Evolutionary conservation across 2,888 invertebrate species (phyloP).

Genomic region (Phrixothrix hirtus): DNA sequence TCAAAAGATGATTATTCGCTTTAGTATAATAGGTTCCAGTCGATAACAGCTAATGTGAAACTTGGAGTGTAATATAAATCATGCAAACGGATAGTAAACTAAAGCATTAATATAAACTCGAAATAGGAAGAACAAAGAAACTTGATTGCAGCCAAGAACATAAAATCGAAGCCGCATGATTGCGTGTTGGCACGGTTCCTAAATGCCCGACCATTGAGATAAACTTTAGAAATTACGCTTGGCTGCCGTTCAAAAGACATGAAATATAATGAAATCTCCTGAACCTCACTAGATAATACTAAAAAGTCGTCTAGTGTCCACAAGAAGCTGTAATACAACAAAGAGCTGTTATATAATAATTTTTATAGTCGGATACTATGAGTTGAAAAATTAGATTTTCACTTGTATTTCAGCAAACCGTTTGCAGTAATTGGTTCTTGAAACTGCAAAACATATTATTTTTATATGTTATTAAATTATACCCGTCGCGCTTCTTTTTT

Average conservation of each 20-base stretch:
- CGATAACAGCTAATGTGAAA: constrained; percentile 16
- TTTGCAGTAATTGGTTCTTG: neutral
- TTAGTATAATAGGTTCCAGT: constrained; percentile 12
- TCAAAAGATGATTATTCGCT: constrained; percentile 9
- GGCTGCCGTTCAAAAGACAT: constrained; percentile 19
- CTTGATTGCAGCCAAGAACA: constrained; percentile 10
- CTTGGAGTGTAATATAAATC: constrained; percentile 9
- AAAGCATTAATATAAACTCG: constrained; percentile 9
- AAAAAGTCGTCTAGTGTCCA: constrained; percentile 12
- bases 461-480: no score
- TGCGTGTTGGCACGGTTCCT: constrained; percentile 22
- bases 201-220: constrained; percentile 23
- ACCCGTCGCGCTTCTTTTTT: no score
- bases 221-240: constrained; percentile 21
- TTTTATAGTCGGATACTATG: constrained; percentile 7
- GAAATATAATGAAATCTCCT: constrained; percentile 17
- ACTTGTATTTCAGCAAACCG: neutral
- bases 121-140: constrained; percentile 19
- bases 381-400: neutral
- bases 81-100: constrained; percentile 15
- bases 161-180: constrained; percentile 20
- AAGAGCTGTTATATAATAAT: constrained; percentile 7
- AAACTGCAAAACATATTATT: no score
- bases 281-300: constrained; percentile 13
- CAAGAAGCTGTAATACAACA: constrained; percentile 9